Percentiles rank a stretch among this genome's conserved stretches.
Evolutionary conservation across 2,797 vertebrate genomes (phyloP).

Genomic region (Bovichtus variegatus): DNA sequence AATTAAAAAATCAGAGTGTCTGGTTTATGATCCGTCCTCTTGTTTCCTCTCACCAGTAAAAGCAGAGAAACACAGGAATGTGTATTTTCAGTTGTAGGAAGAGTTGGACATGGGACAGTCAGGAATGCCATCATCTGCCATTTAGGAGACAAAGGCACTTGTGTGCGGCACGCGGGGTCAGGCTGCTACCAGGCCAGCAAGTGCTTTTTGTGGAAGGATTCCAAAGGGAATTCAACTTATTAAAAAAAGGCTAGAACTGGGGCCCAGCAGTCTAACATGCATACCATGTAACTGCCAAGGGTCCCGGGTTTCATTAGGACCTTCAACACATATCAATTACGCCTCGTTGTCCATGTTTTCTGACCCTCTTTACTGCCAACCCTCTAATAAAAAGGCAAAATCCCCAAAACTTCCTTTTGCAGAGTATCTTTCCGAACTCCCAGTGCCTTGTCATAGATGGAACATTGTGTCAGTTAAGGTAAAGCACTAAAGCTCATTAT

Average conservation of each 20-base stretch:
- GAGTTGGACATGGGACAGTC: constrained; percentile 23
- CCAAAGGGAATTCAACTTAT: constrained; percentile 47
- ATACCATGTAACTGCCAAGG: background rate
- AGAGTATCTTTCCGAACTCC: background rate
- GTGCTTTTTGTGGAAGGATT: constrained; percentile 59
- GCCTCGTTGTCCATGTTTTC: constrained; percentile 15
- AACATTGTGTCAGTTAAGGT: background rate
- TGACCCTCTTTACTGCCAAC: background rate
- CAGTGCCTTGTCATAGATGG: background rate
- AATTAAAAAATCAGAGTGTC: constrained; percentile 26
- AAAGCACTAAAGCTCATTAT: background rate
- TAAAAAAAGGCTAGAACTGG: constrained; percentile 32
- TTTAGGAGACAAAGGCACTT: constrained; percentile 69
- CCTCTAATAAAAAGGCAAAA: constrained; percentile 1
- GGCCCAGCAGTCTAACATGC: background rate
- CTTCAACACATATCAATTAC: constrained; percentile 1
- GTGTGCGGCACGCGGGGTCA: constrained; percentile 61
- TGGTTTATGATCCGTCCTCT: background rate
- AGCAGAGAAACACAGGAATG: constrained; percentile 11
- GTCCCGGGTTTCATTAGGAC: constrained; percentile 15
- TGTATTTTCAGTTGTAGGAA: constrained; percentile 31
- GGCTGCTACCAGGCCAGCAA: constrained; percentile 43
- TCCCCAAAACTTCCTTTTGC: background rate
- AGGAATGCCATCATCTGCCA: constrained; percentile 68
- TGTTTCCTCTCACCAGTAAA: background rate